Conservation (phyloP, 1,140 invertebrate species). For the Camponotus floridanus region DNA sequence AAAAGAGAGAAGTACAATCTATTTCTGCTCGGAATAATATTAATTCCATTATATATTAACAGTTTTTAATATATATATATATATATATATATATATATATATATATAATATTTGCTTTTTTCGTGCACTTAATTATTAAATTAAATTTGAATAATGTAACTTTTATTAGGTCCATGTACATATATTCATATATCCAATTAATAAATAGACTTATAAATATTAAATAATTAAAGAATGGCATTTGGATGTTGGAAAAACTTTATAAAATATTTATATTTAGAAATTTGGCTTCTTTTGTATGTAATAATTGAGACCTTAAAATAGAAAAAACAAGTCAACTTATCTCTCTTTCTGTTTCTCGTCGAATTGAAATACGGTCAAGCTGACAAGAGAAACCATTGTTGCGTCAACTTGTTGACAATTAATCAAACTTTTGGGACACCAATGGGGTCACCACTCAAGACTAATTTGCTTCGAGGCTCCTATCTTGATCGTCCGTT, state of each 20-base stretch:
- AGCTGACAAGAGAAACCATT: conserved; percentile 58
- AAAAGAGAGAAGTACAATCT: neutral
- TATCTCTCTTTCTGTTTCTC: neutral
- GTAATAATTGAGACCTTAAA: conserved; percentile 1
- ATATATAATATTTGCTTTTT: neutral
- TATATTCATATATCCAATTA: neutral
- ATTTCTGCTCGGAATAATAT: neutral
- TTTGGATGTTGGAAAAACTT: neutral
- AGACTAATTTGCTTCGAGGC: conserved; percentile 73
- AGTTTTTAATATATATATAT: neutral
- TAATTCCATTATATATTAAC: neutral
- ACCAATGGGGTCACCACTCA: conserved; percentile 64
- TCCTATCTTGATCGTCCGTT: conserved; percentile 68
- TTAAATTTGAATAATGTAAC: neutral
- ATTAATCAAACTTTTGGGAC: conserved; percentile 76
- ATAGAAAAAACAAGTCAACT: neutral
- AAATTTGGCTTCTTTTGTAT: neutral
- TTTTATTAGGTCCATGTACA: neutral
- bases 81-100: too few species aligned
- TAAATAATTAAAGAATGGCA: neutral
- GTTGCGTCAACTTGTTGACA: conserved; percentile 53
- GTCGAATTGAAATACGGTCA: conserved; percentile 23
- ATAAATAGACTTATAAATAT: conserved; percentile 14
- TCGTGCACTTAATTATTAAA: neutral
- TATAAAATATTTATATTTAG: neutral